Evolutionary conservation across 2,888 invertebrate genomes (phyloP).

Genomic region (Agonopterix alstromeriana): DNA sequence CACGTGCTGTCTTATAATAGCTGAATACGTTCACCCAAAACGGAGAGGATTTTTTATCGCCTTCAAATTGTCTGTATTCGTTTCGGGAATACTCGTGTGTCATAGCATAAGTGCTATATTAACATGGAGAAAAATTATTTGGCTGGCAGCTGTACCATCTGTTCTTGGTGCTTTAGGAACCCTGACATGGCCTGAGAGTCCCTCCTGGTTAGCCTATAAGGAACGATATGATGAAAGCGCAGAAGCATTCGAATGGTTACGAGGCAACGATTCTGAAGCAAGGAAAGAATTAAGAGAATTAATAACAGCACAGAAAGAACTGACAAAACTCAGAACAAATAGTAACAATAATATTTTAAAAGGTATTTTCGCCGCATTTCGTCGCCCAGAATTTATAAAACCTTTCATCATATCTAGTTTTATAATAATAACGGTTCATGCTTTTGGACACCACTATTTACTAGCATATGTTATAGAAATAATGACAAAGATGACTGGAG

Average conservation of each 20-base stretch:
- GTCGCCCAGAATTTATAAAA: neutral
- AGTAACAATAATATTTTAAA: neutral
- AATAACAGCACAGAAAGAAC: constrained; percentile 14
- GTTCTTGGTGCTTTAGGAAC: constrained; percentile 11
- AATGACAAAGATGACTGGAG: neutral
- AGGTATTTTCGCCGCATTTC: neutral
- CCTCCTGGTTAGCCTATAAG: constrained; percentile 18
- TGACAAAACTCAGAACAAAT: neutral
- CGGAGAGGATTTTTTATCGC: constrained; percentile 15
- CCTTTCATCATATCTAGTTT: neutral
- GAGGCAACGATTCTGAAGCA: constrained; percentile 12
- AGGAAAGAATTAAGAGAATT: constrained; percentile 13
- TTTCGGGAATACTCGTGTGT: constrained; percentile 7
- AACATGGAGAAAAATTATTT: constrained; percentile 15
- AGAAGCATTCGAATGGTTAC: constrained; percentile 13
- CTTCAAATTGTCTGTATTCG: neutral
- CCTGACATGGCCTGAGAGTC: constrained; percentile 17
- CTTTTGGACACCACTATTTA: neutral
- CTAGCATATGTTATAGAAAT: neutral
- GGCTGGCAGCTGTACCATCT: constrained; percentile 12
- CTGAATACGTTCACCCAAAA: constrained; percentile 17
- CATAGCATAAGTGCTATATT: constrained; percentile 13
- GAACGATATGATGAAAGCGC: constrained; percentile 15
- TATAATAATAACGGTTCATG: neutral
- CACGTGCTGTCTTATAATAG: constrained; percentile 12